A percentile compares a stretch with the other conserved stretches of the same genome.
Evolutionary conservation across 2,888 invertebrate species (phyloP).

Genomic region (Druceiella hillmani): DNA sequence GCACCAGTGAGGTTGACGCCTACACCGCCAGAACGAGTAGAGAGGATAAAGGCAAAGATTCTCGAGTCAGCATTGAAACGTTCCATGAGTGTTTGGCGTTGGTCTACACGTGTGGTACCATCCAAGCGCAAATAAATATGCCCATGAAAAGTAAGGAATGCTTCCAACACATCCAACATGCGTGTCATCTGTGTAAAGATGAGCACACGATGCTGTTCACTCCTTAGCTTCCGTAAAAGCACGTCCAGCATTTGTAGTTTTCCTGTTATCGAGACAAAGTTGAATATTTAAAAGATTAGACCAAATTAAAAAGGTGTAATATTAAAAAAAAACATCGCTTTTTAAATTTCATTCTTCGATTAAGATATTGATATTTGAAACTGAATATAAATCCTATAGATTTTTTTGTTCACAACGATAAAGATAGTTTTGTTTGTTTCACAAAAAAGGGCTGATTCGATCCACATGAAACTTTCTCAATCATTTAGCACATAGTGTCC

Average conservation of each 20-base stretch:
- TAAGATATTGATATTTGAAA: no score
- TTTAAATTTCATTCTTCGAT: slow-evolving; percentile 4
- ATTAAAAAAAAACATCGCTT: slow-evolving; percentile 4
- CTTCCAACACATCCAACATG: slow-evolving; percentile 97
- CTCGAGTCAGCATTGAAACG: slow-evolving; percentile 92
- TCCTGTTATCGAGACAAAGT: slow-evolving; percentile 35
- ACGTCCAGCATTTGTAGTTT: slow-evolving; percentile 87
- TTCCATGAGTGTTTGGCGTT: slow-evolving; percentile 92
- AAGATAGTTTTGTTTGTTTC: no score
- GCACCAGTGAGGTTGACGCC: slow-evolving; percentile 98
- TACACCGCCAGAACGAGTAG: slow-evolving; percentile 95
- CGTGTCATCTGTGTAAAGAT: slow-evolving; percentile 99
- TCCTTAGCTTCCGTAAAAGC: slow-evolving; percentile 77
- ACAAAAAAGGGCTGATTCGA: no score
- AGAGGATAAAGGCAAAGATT: slow-evolving; percentile 96
- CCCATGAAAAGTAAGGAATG: slow-evolving; percentile 94
- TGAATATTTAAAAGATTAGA: slow-evolving; percentile 4
- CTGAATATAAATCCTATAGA: no score
- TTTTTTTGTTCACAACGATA: no score
- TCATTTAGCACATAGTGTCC: no score
- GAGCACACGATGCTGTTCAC: slow-evolving; percentile 82
- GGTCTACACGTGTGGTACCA: slow-evolving; percentile 93
- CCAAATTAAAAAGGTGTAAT: slow-evolving; percentile 3
- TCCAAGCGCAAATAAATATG: slow-evolving; percentile 94
- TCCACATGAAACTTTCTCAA: no score